Evolutionary conservation across 2,113 vertebrate species (phyloP).

Genomic region (Aythya baeri): DNA sequence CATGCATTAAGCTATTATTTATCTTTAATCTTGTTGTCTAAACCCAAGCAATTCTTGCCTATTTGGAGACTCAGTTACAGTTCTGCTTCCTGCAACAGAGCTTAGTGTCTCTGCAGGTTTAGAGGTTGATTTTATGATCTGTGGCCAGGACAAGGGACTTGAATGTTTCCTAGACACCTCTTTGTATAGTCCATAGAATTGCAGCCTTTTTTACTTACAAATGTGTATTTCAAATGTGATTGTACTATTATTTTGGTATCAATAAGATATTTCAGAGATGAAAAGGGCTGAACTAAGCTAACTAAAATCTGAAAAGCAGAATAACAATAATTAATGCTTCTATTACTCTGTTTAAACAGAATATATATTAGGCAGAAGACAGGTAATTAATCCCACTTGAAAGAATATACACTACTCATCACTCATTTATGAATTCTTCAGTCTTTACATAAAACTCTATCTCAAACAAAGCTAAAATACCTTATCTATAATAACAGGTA

Average conservation of each 20-base stretch:
- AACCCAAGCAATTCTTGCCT: neutral
- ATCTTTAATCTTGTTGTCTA: neutral
- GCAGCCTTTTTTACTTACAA: neutral
- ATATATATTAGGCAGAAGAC: constrained; percentile 51
- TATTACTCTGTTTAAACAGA: constrained; percentile 53
- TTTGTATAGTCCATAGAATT: constrained; percentile 40
- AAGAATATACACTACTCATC: constrained; percentile 31
- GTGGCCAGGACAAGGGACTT: neutral
- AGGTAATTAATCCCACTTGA: constrained; percentile 65
- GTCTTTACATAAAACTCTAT: neutral
- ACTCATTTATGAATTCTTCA: constrained; percentile 44
- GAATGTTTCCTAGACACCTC: neutral
- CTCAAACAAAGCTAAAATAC: constrained; percentile 27
- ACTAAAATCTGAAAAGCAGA: constrained; percentile 33
- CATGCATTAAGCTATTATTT: neutral
- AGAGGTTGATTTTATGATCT: constrained; percentile 7
- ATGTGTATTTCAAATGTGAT: constrained; percentile 3
- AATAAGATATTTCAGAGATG: constrained; percentile 16
- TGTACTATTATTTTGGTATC: constrained; percentile 33
- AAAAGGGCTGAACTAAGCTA: constrained; percentile 9
- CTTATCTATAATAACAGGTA: neutral
- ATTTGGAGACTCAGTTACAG: neutral
- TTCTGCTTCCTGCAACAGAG: neutral
- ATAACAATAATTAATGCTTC: constrained; percentile 64
- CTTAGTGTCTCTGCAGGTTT: neutral